Evolutionary conservation across 2,113 vertebrate species (phyloP).

Genomic region (Petroica traversi): DNA sequence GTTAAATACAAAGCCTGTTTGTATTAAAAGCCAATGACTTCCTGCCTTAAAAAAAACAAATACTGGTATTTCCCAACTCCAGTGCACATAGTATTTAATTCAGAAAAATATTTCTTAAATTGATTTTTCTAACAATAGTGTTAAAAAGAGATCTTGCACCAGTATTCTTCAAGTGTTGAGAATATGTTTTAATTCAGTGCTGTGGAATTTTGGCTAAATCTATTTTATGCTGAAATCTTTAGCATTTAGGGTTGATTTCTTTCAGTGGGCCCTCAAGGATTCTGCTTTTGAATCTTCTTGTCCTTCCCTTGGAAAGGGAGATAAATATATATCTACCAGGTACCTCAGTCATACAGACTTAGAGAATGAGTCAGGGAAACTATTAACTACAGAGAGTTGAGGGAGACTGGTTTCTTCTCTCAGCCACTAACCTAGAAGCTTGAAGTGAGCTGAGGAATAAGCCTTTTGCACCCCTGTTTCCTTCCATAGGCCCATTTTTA

Average conservation of each 20-base stretch:
- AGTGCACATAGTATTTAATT: not conserved
- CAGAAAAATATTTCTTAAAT: not conserved
- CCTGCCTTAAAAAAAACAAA: not conserved
- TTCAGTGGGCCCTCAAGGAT: not conserved
- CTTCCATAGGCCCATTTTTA: not conserved
- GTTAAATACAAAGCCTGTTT: not conserved
- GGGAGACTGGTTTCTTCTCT: not conserved
- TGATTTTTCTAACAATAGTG: not conserved
- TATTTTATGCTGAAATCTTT: not conserved
- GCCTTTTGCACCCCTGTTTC: not conserved
- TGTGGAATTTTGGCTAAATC: not conserved
- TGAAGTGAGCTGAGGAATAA: not conserved
- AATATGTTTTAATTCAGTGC: not conserved
- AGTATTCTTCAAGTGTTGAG: not conserved
- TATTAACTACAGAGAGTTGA: not conserved
- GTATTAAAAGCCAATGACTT: not conserved
- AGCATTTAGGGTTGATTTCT: not conserved
- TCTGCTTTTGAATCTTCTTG: not conserved
- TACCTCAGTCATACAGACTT: not conserved
- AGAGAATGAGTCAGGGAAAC: not conserved
- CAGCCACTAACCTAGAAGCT: not conserved
- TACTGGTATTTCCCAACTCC: not conserved
- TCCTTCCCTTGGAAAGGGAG: not conserved
- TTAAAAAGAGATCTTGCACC: not conserved
- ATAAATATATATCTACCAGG: not conserved